Conservation (phyloP, 2,888 invertebrate genomes). For the Macaria notata region DNA sequence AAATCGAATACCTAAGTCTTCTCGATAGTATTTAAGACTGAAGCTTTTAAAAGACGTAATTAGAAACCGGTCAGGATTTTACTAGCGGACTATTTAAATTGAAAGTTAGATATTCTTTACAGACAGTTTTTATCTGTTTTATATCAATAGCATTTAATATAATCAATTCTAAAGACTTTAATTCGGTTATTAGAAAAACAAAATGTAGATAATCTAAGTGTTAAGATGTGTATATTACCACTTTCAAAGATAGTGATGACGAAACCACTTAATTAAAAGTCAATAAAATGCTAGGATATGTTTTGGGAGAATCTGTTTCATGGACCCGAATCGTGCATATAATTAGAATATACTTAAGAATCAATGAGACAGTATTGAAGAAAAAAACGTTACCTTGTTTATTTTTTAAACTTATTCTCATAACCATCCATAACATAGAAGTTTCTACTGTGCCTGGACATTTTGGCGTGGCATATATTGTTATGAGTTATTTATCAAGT, state of each 20-base stretch:
- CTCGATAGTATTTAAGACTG: constrained; percentile 59
- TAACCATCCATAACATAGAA: too few relatives aligned
- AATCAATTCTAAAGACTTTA: constrained; percentile 43
- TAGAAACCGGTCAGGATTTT: constrained; percentile 58
- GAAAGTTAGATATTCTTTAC: constrained; percentile 51
- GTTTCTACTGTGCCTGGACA: too few relatives aligned
- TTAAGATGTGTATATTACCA: constrained; percentile 15
- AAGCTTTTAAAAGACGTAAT: constrained; percentile 60
- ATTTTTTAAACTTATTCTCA: too few relatives aligned
- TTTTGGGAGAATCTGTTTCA: constrained; percentile 6
- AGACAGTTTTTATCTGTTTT: constrained; percentile 46
- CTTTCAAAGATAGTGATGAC: constrained; percentile 10
- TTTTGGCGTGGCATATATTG: too few relatives aligned
- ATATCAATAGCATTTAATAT: constrained; percentile 50
- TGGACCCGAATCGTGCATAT: constrained; percentile 5
- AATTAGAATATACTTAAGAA: constrained; percentile 1
- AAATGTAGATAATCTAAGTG: constrained; percentile 24
- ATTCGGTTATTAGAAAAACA: constrained; percentile 23
- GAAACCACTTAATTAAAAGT: constrained; percentile 18
- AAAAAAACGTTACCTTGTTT: too few relatives aligned
- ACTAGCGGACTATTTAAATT: constrained; percentile 48
- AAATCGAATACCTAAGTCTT: constrained; percentile 39
- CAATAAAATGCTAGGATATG: constrained; percentile 15
- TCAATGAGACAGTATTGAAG: too few relatives aligned
- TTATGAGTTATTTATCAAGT: too few relatives aligned